phyloP scores from a whole-genome alignment of 2,888 invertebrate genomes.

The Rhyacophila evoluta region DNA sequence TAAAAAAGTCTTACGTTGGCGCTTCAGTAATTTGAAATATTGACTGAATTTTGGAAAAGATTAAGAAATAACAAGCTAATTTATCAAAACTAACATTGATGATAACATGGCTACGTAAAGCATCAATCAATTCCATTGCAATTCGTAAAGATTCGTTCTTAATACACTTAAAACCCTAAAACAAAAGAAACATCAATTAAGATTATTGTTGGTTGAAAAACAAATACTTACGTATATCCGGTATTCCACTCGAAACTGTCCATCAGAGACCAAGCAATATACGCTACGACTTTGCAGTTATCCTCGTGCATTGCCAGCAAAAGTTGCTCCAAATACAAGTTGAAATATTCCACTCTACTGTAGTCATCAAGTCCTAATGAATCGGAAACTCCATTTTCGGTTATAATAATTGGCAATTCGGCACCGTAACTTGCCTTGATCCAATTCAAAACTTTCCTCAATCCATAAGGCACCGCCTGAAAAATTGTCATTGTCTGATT shows the following conservation, averaged over 20 bases:
- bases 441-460: slow-evolving; percentile 70
- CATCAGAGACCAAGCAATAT: slow-evolving; percentile 85
- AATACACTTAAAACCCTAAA: too few species aligned
- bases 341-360: slow-evolving; percentile 71
- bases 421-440: slow-evolving; percentile 68
- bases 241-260: slow-evolving; percentile 87
- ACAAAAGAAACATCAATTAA: too few species aligned
- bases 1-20: too few species aligned
- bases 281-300: slow-evolving; percentile 75
- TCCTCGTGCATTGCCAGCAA: slow-evolving; percentile 70
- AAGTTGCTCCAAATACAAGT: slow-evolving; percentile 67
- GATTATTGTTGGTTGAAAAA: too few species aligned
- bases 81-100: too few species aligned
- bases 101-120: too few species aligned
- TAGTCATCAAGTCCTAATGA: slow-evolving; percentile 67
- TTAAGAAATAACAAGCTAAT: too few species aligned
- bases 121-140: too few species aligned
- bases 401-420: slow-evolving; percentile 69
- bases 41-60: too few species aligned
- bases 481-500: neutral
- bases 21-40: too few species aligned
- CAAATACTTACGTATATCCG: slow-evolving; percentile 76
- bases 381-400: slow-evolving; percentile 71
- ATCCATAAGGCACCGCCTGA: slow-evolving; percentile 72
- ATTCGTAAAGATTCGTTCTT: too few species aligned